Evolutionary conservation across 2,888 invertebrate species (phyloP), one percentile per base, ranked within the genome.

Genomic region (Bruchidius siliquastri): DNA sequence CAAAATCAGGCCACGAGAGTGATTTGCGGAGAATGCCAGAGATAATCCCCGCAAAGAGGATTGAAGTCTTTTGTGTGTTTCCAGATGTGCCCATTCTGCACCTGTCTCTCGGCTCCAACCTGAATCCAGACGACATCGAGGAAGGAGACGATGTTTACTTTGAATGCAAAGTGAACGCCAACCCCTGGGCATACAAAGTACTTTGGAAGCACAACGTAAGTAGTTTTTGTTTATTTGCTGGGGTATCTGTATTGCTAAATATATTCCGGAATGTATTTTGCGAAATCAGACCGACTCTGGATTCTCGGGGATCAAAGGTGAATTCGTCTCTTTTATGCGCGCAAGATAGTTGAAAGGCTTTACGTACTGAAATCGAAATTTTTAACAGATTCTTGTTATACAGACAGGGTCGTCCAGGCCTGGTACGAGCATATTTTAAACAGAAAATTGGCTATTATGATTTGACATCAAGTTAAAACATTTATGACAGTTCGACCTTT

Each of bases 71-170:
- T 68, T 68, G 68, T 68, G 68, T 68, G 75, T 79, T 80, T 86
- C 76, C 87, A 93, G 94, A 92, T 88, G 88, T 92, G 77, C 94
- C 94, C 78, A 91, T 91, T 80, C 87, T 93, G 77, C 90, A 89
- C 78, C 88, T 94, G 81, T 90, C 91, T 79, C 88, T 94, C 78
- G 94, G 94, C 77, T 90, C 92, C 75, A 93, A 91, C 86, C 89
- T 94, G 84, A 93, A 93, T 87, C 92, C 93, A 0, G 90, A 92
- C 80, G 93, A 93, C 86, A 94, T 94, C 81, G 92, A 93, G 83
- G 94, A 94, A 86, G 93, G 93, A 76, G 93, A 92, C 83, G 93
- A 94, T 86, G 93, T 93, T 78, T 93, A 93, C 85, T 93, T 94
- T 84, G 93, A 93, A 87, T 94, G 94, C 87, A 91, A 92, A 87